These are phyloP conservation scores for Scaptodrosophila lebanonensis DNA, from an alignment of 1,140 invertebrate genomes.

Conservation along the genomic window DNA sequence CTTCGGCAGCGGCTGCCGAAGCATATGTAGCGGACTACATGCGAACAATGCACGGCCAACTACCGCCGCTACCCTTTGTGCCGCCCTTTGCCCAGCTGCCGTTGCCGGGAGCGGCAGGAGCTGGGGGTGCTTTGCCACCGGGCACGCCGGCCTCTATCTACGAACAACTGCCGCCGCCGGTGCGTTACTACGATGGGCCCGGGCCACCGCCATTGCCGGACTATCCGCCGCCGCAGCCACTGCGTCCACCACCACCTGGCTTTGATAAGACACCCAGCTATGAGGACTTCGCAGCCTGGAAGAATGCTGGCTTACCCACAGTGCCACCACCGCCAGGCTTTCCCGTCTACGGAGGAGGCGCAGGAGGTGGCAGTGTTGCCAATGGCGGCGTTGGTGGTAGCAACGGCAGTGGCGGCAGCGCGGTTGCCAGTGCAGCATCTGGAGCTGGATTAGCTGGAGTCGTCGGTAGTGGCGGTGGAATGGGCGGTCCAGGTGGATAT, in stretches of 20 bases:
- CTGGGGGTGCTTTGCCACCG: slow-evolving; percentile 85
- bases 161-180: slow-evolving; percentile 79
- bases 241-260: slow-evolving; percentile 73
- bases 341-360: slow-evolving; percentile 1
- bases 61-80: slow-evolving; percentile 85
- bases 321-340: slow-evolving; percentile 26
- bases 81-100: slow-evolving; percentile 81
- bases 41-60: slow-evolving; percentile 87
- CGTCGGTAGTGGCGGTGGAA: background rate
- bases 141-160: slow-evolving; percentile 78
- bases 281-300: slow-evolving; percentile 90
- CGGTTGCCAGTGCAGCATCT: background rate
- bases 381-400: background rate
- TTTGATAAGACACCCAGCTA: slow-evolving; percentile 84
- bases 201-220: slow-evolving; percentile 80
- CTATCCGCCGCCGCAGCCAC: slow-evolving; percentile 76
- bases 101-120: slow-evolving; percentile 75
- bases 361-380: too few relatives aligned
- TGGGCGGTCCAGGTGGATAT: background rate
- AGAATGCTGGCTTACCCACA: slow-evolving; percentile 78
- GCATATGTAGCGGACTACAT: slow-evolving; percentile 88
- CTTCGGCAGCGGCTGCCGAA: slow-evolving; percentile 83
- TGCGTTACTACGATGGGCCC: slow-evolving; percentile 85
- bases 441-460: too few relatives aligned
- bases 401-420: background rate